These are phyloP conservation scores for Exaiptasia diaphana DNA, from an alignment of 64 coral and sea anemone species.

Conservation along the genomic window DNA sequence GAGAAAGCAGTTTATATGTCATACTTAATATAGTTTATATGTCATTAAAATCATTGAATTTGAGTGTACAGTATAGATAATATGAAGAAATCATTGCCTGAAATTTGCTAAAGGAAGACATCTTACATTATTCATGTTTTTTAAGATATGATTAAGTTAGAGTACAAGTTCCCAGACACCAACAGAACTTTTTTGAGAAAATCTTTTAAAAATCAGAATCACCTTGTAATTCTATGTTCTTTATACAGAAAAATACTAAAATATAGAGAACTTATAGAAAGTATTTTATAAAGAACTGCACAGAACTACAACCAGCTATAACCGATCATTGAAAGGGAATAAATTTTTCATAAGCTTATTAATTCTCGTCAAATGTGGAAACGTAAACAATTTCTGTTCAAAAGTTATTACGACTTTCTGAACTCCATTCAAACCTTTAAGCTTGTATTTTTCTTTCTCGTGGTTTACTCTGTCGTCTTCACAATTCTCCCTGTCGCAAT, in stretches of 20 bases:
- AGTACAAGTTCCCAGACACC: too few relatives aligned
- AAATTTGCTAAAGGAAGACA: too few relatives aligned
- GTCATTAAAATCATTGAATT: background rate
- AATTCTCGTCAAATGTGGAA: too few relatives aligned
- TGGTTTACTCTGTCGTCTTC: slow-evolving; percentile 8
- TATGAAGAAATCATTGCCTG: too few relatives aligned
- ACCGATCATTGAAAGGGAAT: background rate
- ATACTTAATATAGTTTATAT: background rate
- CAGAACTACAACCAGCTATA: background rate
- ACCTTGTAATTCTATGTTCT: too few relatives aligned
- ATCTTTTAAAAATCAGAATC: too few relatives aligned
- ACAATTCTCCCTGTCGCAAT: too few relatives aligned
- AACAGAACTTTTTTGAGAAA: too few relatives aligned
- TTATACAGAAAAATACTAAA: background rate
- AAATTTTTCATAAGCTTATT: background rate
- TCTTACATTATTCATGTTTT: too few relatives aligned
- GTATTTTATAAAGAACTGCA: background rate
- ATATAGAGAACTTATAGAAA: background rate
- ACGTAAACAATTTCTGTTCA: background rate
- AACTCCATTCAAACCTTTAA: slow-evolving; percentile 20
- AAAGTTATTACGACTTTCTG: background rate
- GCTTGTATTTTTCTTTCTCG: slow-evolving; percentile 54
- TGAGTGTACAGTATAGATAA: background rate
- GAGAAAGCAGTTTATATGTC: background rate
- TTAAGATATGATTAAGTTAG: too few relatives aligned